Evolutionary conservation across 2,888 invertebrate genomes (phyloP).

Genomic region (Drosophila quinaria): DNA sequence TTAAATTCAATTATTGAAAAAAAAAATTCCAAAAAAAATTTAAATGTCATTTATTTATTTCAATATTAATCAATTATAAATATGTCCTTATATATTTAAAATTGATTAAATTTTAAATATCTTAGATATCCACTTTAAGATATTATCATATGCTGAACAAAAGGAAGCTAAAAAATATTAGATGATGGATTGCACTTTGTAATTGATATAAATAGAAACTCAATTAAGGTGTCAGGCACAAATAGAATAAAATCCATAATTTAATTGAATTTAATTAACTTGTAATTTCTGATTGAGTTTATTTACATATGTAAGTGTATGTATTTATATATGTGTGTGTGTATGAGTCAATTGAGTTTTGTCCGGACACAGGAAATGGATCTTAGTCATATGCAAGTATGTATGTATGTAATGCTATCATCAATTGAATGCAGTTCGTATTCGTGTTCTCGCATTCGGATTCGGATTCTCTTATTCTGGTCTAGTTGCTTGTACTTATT

Average conservation of each 20-base stretch:
- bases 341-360: slow-evolving; percentile 17
- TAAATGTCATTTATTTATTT: neutral
- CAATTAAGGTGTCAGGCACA: slow-evolving; percentile 21
- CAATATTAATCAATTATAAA: neutral
- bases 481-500: slow-evolving; percentile 33
- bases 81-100: too few relatives aligned
- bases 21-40: too few relatives aligned
- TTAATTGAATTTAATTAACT: slow-evolving; percentile 30
- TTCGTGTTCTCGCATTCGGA: neutral
- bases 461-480: neutral
- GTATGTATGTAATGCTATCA: slow-evolving; percentile 41
- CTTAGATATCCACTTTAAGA: neutral
- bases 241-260: slow-evolving; percentile 19
- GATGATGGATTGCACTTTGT: neutral
- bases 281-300: slow-evolving; percentile 21
- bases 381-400: slow-evolving; percentile 25
- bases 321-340: neutral
- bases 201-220: slow-evolving; percentile 21
- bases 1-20: too few relatives aligned
- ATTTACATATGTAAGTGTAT: neutral
- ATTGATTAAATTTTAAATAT: neutral
- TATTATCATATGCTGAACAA: neutral
- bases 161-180: neutral
- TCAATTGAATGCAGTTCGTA: slow-evolving; percentile 43
- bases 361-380: slow-evolving; percentile 25